Base-by-base conservation (phyloP, 2,113 vertebrate species). In the Alaudala cheleensis region DNA sequence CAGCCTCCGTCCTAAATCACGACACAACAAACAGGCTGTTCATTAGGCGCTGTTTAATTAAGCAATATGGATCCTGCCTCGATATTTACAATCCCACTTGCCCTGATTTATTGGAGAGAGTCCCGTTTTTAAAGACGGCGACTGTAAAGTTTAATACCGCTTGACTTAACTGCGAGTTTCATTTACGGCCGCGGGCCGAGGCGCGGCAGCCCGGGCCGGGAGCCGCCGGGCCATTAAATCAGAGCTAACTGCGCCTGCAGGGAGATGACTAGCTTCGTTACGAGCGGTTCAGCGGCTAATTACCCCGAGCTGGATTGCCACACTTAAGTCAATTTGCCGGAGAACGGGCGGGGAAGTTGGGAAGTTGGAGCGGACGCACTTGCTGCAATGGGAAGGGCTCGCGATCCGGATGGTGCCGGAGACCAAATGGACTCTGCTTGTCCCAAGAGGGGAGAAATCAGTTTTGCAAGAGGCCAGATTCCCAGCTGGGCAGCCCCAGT, bases 61-160 rank as follows among this genome's bases (percentile, higher is more conserved):
- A 97, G 96, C 96, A 96, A 93, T 96, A 97, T 95, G 95, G 96
- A 97, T 94, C 96, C 95, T 96, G 96, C 95, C 95, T 95, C 34
- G 56, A 86, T 97, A 97, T 97, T 97, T 97, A 96, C 97, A 96
- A 51, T 91, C 93, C 88, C 86, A 81, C 96, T 97, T 58, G 86
- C 58, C 81, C 91, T 97, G 96, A 97, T 97, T 97, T 97, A 97
- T 84, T 57, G 67, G 92, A 49, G 81, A 86, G 88, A 49, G 73
- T 37, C 95, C 90, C 37, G 0, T 82, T 91, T 94, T 93, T 92
- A 92, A 90, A 93, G 93, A 86, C 79, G 12, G 94, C 2, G 6
- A 95, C 95, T 81, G 92, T 97, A 97, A 97, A 97, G 96, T 96
- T 97, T 97, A 97, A 97, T 82, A 96, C 92, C 4, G 96, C 96